Percentiles rank a stretch among this genome's conserved stretches.
Evolutionary conservation across 1,140 invertebrate genomes (phyloP).

Genomic region (Drosophila pandora): DNA sequence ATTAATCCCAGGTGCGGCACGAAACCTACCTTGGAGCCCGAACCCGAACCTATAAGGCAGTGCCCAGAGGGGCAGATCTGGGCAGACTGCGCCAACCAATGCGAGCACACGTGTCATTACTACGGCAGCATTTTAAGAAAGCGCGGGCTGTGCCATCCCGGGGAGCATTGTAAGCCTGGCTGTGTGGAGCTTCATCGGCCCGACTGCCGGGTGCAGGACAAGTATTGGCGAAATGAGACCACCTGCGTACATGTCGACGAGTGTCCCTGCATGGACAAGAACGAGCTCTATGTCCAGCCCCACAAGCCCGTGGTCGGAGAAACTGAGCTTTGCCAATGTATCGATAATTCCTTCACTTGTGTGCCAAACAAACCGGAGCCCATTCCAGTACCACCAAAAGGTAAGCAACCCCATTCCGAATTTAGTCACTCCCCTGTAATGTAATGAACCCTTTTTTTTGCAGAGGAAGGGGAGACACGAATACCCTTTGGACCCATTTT

Average conservation of each 20-base stretch:
- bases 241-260: slow-evolving; percentile 89
- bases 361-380: slow-evolving; percentile 84
- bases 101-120: slow-evolving; percentile 86
- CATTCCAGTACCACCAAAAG: not conserved
- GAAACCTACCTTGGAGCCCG: slow-evolving; percentile 20
- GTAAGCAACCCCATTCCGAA: too few species aligned
- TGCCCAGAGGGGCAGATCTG: slow-evolving; percentile 83
- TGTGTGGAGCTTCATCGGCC: slow-evolving; percentile 81
- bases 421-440: too few species aligned
- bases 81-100: slow-evolving; percentile 87
- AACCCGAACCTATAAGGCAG: slow-evolving; percentile 41
- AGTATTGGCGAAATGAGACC: slow-evolving; percentile 87
- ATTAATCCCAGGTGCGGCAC: slow-evolving; percentile 86
- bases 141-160: slow-evolving; percentile 67
- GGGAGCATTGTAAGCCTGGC: slow-evolving; percentile 74
- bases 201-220: slow-evolving; percentile 49
- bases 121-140: slow-evolving; percentile 81
- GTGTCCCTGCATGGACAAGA: slow-evolving; percentile 88
- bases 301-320: slow-evolving; percentile 71
- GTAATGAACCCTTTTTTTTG: not conserved
- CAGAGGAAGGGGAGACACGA: slow-evolving; percentile 1
- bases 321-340: slow-evolving; percentile 88
- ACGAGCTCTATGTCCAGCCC: slow-evolving; percentile 85
- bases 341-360: slow-evolving; percentile 89
- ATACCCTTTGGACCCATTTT: slow-evolving; percentile 67